Evolutionary conservation across 1,140 invertebrate genomes (phyloP), one percentile per base, ranked within the genome.

Genomic region (Drosophila equinoxialis): DNA sequence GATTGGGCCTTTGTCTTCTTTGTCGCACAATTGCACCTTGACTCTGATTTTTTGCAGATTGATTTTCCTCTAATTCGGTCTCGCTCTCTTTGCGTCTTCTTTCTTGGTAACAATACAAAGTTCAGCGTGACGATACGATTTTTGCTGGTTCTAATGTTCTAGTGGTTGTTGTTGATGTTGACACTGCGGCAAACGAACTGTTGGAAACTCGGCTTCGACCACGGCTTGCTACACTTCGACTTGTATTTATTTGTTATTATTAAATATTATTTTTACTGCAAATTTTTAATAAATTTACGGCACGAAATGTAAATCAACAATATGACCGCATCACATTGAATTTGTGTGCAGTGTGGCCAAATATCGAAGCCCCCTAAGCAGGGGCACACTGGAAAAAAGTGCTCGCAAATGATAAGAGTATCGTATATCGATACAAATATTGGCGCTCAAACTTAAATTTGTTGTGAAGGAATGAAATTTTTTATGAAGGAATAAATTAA

Each of bases 91-190:
- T 42, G 39, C 58, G 54, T 62, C 73, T 57, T 55, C 64, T 54
- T 26, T 30, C 54, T 70, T 69, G 14, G 58, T 68, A 68, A 79
- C 81, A 75, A 66, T 72, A 60, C 65, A 79, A 78, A 75, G 74
- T 78, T 79, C 79, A 72, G 68, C 78, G 82, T 86, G 82, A 86
- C 82, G 65, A 87, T 83, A 79, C 76, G 76, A 68, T 86, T 87
- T 81, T 39, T 11, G 11, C 11, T 39, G 37, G 0, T 30, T 30
- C 71, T 45, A 61, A 3, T 63, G 55, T 54, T 48, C 17, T 17
- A 17, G 26, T 11, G 55, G 45, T 61, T 66, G 39, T 57, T 71
- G 45, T 45, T 61, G 59, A 41, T 61, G 33, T 26, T 35, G 37
- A 35, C 37, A 54, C 30, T 14, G 62, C 26, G 33, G 30, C 10